A percentile compares a stretch with the other conserved stretches of the same genome.
Conservation (phyloP, 2,888 invertebrate species). For the Cosmopolites sordidus region DNA sequence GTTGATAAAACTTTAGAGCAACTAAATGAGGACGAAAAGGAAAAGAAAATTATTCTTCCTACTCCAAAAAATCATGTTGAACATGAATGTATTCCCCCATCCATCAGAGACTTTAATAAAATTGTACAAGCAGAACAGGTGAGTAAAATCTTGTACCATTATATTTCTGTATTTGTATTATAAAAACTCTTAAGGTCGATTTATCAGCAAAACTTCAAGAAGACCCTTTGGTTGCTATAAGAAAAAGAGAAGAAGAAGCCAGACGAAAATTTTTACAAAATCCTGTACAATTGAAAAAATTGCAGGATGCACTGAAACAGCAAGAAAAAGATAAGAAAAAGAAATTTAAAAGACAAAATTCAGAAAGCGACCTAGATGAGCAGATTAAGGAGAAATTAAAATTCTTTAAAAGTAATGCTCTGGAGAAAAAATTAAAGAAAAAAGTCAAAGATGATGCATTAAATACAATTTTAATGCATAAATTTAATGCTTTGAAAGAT, state of each 20-base stretch:
- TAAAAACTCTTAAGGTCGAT: constrained; percentile 60
- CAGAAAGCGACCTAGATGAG: constrained; percentile 39
- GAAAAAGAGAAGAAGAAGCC: constrained; percentile 85
- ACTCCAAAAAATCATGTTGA: constrained; percentile 64
- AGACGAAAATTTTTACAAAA: constrained; percentile 81
- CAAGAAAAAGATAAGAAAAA: constrained; percentile 52
- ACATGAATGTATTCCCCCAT: constrained; percentile 74
- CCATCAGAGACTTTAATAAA: constrained; percentile 54
- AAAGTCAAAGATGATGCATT: constrained; percentile 53
- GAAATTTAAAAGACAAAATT: constrained; percentile 35
- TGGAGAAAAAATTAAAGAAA: constrained; percentile 34
- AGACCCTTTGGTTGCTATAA: constrained; percentile 87
- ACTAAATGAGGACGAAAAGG: constrained; percentile 56
- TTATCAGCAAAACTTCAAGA: constrained; percentile 85
- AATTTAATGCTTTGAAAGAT: constrained; percentile 63
- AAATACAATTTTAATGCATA: constrained; percentile 66
- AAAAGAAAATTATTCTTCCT: constrained; percentile 41
- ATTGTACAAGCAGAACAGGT: constrained; percentile 42
- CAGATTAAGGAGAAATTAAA: constrained; percentile 41
- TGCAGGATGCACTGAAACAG: constrained; percentile 71
- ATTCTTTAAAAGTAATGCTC: constrained; percentile 29
- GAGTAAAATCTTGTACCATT: constrained; percentile 11
- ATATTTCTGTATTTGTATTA: neutral
- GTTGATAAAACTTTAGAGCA: constrained; percentile 77
- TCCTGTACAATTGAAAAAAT: constrained; percentile 82